Base-by-base conservation (phyloP, 2,797 vertebrate species). In the Pristis pectinata region DNA sequence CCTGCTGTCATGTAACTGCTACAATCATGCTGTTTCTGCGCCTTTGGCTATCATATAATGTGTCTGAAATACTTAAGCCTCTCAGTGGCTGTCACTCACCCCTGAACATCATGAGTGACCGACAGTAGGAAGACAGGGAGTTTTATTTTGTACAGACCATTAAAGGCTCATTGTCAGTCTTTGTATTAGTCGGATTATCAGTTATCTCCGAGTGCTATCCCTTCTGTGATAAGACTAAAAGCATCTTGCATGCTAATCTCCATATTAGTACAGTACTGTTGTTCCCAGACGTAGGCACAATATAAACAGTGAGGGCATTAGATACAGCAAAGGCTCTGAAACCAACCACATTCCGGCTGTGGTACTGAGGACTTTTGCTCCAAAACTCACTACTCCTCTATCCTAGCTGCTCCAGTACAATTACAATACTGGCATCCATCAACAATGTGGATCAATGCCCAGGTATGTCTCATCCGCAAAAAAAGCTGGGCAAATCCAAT, bases 191-290 rank as follows among this genome's bases (percentile, higher is more conserved):
- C 85, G 95, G 95, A 96, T 96, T 96, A 96, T 95, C 83, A 95
- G 95, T 96, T 96, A 96, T 97, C 95, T 97, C 95, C 96, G 96
- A 96, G 96, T 96, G 96, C 96, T 96, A 95, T 95, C 96, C 95
- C 95, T 95, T 96, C 96, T 95, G 95, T 53, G 44, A 79, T 92
- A 96, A 95, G 92, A 76, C 95, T 96, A 96, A 97, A 96, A 96
- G 53, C 95, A 93, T 94, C 95, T 95, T 95, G 95, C 95, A 79
- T 96, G 96, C 95, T 96, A 96, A 97, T 96, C 95, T 95, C 95
- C 96, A 95, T 95, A 96, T 95, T 95, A 96, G 96, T 96, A 95
- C 95, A 95, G 96, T 96, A 95, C 95, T 96, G 96, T 96, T 95
- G 95, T 94, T 96, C 95, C 96, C 93, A 95, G 96, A 96, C 95